Conservation (phyloP, 2,113 vertebrate genomes). For the Natator depressus region DNA sequence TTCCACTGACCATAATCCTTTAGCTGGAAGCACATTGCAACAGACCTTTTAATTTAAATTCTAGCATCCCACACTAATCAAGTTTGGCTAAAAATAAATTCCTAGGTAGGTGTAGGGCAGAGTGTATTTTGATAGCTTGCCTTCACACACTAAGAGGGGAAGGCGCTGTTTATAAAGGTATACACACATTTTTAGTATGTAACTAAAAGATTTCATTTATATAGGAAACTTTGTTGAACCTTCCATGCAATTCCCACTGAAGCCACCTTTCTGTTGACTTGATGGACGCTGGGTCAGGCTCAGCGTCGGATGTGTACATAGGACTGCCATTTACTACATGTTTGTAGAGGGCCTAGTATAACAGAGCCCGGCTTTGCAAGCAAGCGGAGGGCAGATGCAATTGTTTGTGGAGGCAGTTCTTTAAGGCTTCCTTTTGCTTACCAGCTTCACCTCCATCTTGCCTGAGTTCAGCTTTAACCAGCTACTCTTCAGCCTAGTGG, state of each 20-base stretch:
- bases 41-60: background rate
- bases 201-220: background rate
- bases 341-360: background rate
- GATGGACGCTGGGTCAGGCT: background rate
- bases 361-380: background rate
- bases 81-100: background rate
- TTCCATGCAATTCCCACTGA: background rate
- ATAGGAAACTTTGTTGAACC: background rate
- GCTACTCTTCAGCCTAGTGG: background rate
- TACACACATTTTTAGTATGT: too few species aligned
- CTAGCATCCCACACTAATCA: background rate
- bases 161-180: too few species aligned
- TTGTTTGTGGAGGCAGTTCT: background rate
- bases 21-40: background rate
- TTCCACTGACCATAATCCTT: background rate
- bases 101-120: background rate
- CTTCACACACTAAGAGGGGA: background rate
- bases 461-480: background rate
- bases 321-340: background rate
- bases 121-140: background rate
- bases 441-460: background rate
- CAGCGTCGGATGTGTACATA: background rate
- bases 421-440: background rate
- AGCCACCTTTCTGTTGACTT: background rate
- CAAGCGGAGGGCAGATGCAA: background rate